phyloP scores from a whole-genome alignment of 2,888 invertebrate species.

The Pyrocoelia pectoralis region DNA sequence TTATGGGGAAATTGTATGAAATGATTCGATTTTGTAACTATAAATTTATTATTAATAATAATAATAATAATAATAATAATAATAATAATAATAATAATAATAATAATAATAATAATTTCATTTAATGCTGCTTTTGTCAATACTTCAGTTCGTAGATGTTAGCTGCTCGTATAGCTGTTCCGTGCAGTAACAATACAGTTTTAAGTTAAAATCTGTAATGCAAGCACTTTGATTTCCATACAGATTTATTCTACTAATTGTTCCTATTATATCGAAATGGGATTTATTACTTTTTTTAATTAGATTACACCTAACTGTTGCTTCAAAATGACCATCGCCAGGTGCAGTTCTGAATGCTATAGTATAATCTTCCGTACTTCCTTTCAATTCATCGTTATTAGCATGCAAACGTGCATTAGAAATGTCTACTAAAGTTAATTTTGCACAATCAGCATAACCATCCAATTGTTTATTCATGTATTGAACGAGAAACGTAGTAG shows the following conservation, averaged over 20 bases:
- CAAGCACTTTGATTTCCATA: slow-evolving; percentile 83
- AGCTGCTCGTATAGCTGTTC: too few species aligned
- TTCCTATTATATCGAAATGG: slow-evolving; percentile 68
- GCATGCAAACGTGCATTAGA: slow-evolving; percentile 71
- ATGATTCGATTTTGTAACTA: too few species aligned
- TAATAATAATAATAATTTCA: too few species aligned
- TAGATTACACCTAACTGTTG: slow-evolving; percentile 67
- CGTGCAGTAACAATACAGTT: slow-evolving; percentile 57
- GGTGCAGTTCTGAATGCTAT: slow-evolving; percentile 71
- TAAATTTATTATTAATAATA: too few species aligned
- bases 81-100: too few species aligned
- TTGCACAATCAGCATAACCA: slow-evolving; percentile 71
- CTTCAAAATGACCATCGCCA: slow-evolving; percentile 80
- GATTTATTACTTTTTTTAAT: slow-evolving; percentile 50
- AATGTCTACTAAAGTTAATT: slow-evolving; percentile 68
- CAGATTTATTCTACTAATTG: slow-evolving; percentile 79
- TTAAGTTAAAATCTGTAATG: slow-evolving; percentile 75
- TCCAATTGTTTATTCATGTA: slow-evolving; percentile 71
- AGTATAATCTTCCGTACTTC: slow-evolving; percentile 66
- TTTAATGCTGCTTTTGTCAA: too few species aligned
- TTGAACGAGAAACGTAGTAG: slow-evolving; percentile 68
- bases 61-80: too few species aligned
- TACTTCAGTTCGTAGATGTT: too few species aligned
- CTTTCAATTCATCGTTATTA: slow-evolving; percentile 56
- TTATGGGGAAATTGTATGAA: too few species aligned